Conservation (phyloP, 2,797 vertebrate genomes). For the Antennarius maculatus region DNA sequence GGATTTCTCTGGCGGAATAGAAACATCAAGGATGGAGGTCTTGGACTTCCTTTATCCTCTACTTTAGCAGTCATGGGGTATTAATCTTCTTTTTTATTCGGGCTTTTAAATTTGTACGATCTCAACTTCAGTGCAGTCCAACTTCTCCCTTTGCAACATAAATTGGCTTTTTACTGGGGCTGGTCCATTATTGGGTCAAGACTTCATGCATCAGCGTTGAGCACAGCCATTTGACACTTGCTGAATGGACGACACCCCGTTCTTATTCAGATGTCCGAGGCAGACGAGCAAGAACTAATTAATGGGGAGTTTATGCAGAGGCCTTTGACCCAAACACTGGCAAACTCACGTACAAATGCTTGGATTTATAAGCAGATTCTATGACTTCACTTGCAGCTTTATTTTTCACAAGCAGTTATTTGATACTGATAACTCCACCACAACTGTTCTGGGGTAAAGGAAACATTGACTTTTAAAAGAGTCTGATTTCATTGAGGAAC, state of each 20-base stretch:
- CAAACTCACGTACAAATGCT: conserved; percentile 9
- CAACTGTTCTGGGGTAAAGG: neutral
- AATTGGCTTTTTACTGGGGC: conserved; percentile 10
- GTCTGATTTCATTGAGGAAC: conserved; percentile 16
- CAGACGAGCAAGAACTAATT: conserved; percentile 50
- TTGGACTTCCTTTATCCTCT: neutral
- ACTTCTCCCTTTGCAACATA: conserved; percentile 21
- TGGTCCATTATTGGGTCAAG: conserved; percentile 32
- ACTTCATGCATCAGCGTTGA: conserved; percentile 19
- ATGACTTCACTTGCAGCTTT: neutral
- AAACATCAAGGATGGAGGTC: neutral
- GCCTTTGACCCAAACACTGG: conserved; percentile 48
- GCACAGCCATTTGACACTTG: conserved; percentile 30
- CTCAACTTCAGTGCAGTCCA: neutral
- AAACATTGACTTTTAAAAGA: neutral
- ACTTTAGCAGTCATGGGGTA: neutral
- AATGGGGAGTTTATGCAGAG: conserved; percentile 69
- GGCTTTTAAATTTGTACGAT: neutral
- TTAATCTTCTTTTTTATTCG: neutral
- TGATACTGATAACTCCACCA: neutral
- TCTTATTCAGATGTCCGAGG: conserved; percentile 57
- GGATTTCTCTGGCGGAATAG: conserved; percentile 6
- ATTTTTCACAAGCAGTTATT: conserved; percentile 6
- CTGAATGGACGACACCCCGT: conserved; percentile 49
- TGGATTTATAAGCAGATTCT: neutral